Evolutionary conservation across 2,888 invertebrate genomes (phyloP), one percentile per base, ranked within the genome.

Genomic region (Agriotes lineatus): DNA sequence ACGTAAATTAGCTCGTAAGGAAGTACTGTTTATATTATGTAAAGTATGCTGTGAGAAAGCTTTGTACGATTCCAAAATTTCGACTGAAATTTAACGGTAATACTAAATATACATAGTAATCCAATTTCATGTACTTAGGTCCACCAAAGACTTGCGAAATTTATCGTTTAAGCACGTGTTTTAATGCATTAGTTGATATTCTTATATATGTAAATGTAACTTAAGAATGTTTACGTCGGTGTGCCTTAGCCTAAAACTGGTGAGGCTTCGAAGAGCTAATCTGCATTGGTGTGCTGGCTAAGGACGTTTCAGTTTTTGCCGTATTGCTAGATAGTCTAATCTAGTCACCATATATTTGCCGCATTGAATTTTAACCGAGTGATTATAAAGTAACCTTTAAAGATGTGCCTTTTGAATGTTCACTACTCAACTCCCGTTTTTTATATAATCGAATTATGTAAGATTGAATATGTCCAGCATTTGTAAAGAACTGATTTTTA

Each of bases 1-100:
- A 92, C 93, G 71, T 93, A 86, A 90, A 20, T 25, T 5, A 19
- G 18, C n/a, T n/a, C n/a, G n/a, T n/a, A n/a, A n/a, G n/a, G n/a
- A n/a, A n/a, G n/a, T n/a, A n/a, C n/a, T n/a, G n/a, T n/a, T n/a
- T n/a, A n/a, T n/a, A n/a, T n/a, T n/a, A n/a, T n/a, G n/a, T n/a
- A n/a, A n/a, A n/a, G n/a, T n/a, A n/a, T n/a, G n/a, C n/a, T n/a
- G n/a, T n/a, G n/a, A n/a, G n/a, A n/a, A n/a, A n/a, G n/a, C n/a
- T n/a, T n/a, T n/a, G n/a, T n/a, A n/a, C n/a, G n/a, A n/a, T n/a
- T n/a, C n/a, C n/a, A 7, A 25, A 25, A 7, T 25, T 25, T 5
- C 25, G 5, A 5, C 5, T 42, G n/a, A 7, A 18, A 14, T 6
- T 2, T 4, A 2, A 12, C 1, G 1, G 50, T 22, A 42, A 7